Base-by-base conservation (phyloP, 2,113 vertebrate genomes). In the Stercorarius parasiticus region DNA sequence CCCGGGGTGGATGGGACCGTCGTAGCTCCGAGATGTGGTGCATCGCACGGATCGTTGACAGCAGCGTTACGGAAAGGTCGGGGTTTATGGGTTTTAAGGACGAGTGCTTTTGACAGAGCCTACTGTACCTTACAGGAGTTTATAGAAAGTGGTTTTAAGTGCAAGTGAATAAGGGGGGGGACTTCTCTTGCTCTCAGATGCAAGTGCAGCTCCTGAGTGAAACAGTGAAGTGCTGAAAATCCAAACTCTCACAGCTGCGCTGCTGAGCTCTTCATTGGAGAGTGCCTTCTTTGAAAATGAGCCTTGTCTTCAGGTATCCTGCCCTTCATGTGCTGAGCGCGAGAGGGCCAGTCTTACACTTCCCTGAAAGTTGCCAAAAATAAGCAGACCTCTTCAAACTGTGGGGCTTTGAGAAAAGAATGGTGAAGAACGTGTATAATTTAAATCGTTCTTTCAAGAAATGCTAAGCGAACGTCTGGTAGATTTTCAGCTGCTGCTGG, bases 371-470 rank as follows among this genome's bases (percentile, higher is more conserved):
- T 49, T 64, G 72, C 34, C 58, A 89, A 76, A 94, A 90, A 70
- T 85, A 69, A 96, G 86, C 88, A 81, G 90, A 65, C 92, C 92
- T 90, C 89, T 93, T 94, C 82, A 96, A 90, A 80, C 93, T 70
- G 72, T 64, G 93, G 90, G 84, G 89, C 73, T 90, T 59, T 90
- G 96, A 73, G 91, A 40, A 76, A 22, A 55, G 92, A 85, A 70
- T 13, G 27, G n/a, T 20, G 85, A 64, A 73, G 78, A 85, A 55
- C 17, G 47, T 16, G 30, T 61, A 4, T 42, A n/a, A 72, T 88
- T 94, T 47, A 45, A 81, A 62, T 78, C 65, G 85, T 82, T 88
- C 92, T 86, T 74, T 66, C 65, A 62, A 71, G 84, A 55, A 74
- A 45, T 19, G 73, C 90, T 81, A 67, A 78, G 90, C 69, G 61